Base-by-base conservation (phyloP, 2,797 vertebrate genomes). In the Alfaro cultratus region DNA sequence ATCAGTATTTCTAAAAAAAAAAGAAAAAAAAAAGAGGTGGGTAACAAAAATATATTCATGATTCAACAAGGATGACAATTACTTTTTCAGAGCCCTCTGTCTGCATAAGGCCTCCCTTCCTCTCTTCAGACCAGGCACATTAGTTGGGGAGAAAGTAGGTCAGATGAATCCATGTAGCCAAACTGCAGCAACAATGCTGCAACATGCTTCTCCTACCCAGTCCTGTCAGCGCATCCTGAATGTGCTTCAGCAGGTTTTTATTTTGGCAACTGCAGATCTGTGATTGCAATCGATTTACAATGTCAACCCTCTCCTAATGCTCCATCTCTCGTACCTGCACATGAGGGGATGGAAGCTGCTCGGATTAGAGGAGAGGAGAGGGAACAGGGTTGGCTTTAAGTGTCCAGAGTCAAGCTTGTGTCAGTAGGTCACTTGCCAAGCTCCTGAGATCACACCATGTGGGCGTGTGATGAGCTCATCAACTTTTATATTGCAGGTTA, bases 71-170 rank as follows among this genome's bases (percentile, higher is more conserved):
- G 7, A 51, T 51, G 49, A 15, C 29, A 34, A 34, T 62, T 31
- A 62, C 60, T 62, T 62, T 62, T 62, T 62, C 5, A 62, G 29
- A 62, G 60, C 60, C 15, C 29, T 16, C 15, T 41, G 9, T 68
- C 18, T 45, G 67, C 5, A 26, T 18, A 2, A n/a, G 5, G 2
- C 85, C 89, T 31, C 86, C 82, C 84, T 90, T 77, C 78, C 79
- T 85, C 86, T 43, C 82, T 73, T 86, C 87, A 84, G 29, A 86
- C 86, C 87, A 83, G 29, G 86, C 81, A 83, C 77, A 80, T 55
- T 62, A 46, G 60, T 46, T 76, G 71, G 75, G 60, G 82, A 57
- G 75, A 91, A 96, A 95, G 94, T 95, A 96, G 95, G 95, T 96
- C 96, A 96, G 87, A 94, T 90, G 80, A 94, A 91, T 88, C 87